Percentiles rank a stretch among this genome's conserved stretches.
These are phyloP conservation scores for Mus spretus DNA, from an alignment of 2,797 vertebrate species.

Conservation along the genomic window DNA sequence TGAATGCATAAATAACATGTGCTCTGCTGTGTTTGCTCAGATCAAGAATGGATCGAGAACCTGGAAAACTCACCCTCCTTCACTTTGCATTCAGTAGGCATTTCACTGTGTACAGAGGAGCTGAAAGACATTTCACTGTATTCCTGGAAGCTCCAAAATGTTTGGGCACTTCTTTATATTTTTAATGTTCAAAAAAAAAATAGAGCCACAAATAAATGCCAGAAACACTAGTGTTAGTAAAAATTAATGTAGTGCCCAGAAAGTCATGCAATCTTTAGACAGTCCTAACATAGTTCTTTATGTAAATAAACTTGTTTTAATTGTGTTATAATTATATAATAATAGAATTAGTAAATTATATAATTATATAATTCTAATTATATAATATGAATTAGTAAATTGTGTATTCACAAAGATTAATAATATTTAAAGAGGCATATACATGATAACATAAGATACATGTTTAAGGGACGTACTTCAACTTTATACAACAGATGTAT, in stretches of 20 bases:
- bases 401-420: slow-evolving; percentile 89
- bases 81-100: slow-evolving; percentile 90
- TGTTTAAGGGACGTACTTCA: slow-evolving; percentile 82
- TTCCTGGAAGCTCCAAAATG: slow-evolving; percentile 87
- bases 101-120: slow-evolving; percentile 90
- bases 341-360: slow-evolving; percentile 82
- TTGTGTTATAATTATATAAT: slow-evolving; percentile 90
- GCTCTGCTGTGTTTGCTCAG: slow-evolving; percentile 94
- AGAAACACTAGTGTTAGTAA: slow-evolving; percentile 82
- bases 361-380: slow-evolving; percentile 90
- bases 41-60: slow-evolving; percentile 95
- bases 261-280: slow-evolving; percentile 82
- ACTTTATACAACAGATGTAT: slow-evolving; percentile 70
- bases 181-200: slow-evolving; percentile 75
- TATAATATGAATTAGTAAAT: slow-evolving; percentile 90
- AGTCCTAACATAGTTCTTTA: slow-evolving; percentile 86
- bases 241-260: slow-evolving; percentile 81
- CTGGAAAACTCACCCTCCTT: slow-evolving; percentile 91
- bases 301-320: slow-evolving; percentile 87
- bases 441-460: slow-evolving; percentile 72
- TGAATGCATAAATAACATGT: slow-evolving; percentile 95
- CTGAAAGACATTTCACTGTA: slow-evolving; percentile 90
- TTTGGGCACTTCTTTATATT: slow-evolving; percentile 84
- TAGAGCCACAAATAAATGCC: slow-evolving; percentile 79
- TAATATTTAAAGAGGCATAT: slow-evolving; percentile 86